Base-by-base conservation (phyloP, 2,888 invertebrate genomes). In the Caenorhabditis sp. region DNA sequence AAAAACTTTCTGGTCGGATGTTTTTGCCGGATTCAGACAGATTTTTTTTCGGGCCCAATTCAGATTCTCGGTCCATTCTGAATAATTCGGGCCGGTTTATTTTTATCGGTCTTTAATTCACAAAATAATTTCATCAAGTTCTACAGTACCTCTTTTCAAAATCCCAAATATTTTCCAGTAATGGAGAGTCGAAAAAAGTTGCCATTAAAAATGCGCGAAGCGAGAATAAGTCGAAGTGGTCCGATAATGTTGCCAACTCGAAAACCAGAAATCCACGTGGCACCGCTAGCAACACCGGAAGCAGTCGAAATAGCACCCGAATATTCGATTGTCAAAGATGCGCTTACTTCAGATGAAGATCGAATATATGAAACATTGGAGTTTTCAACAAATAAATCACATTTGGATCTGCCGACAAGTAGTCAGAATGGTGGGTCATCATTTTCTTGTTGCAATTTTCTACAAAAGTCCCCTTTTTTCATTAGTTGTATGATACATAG, bases 231-330 rank as follows among this genome's bases (percentile, higher is more conserved):
- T 36, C 59, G 64, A 19, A 43, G 62, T 1, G 66, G 63, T 50
- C 66, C 70, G 12, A 37, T 62, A 2, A 54, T 66, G 23, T 19
- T 66, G 55, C 58, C 70, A 14, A 58, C 53, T 49, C 54, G 54
- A 12, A 57, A 62, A 3, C 49, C 62, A 31, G 64, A 69, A 55
- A 65, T 62, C n/a, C 67, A 67, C 21, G 59, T 68, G 57, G 81
- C 81, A 37, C 81, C 81, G 37, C 55, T 81, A 8, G 81, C 81
- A 21, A 81, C 77, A 19, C 81, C 81, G 14, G 81, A 81, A 62
- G 62, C 69, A 12, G 61, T 81, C 14, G 80, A 80, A n/a, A 73
- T 81, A 36, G 77, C 77, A 12, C 72, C 72, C 0, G 77, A 74
- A 55, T 81, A 80, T 66, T 70, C 70, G 43, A 19, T 58, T 21